Conservation (phyloP, 2,797 vertebrate species). For the Microctenopoma steveboyesi region DNA sequence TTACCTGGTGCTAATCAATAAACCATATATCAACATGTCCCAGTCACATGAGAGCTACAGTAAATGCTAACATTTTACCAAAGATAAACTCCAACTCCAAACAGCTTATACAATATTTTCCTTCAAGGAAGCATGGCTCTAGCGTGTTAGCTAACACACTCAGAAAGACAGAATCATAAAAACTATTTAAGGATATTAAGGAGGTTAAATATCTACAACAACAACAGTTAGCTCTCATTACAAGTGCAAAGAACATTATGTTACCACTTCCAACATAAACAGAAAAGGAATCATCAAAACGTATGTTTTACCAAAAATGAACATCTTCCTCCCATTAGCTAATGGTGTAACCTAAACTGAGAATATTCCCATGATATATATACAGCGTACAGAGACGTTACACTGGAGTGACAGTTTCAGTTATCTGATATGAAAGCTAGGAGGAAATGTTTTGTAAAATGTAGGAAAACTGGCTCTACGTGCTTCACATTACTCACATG, state of each 20-base stretch:
- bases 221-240: slow-evolving; percentile 6
- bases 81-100: not conserved
- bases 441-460: slow-evolving; percentile 62
- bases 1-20: slow-evolving; percentile 56
- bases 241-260: slow-evolving; percentile 4
- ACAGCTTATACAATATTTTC: not conserved
- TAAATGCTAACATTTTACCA: not conserved
- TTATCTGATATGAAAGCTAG: slow-evolving; percentile 15
- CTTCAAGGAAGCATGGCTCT: not conserved
- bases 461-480: slow-evolving; percentile 66
- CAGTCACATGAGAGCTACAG: slow-evolving; percentile 9
- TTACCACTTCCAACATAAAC: not conserved
- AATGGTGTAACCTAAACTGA: slow-evolving; percentile 21
- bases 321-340: slow-evolving; percentile 55
- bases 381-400: slow-evolving; percentile 14
- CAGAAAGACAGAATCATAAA: not conserved
- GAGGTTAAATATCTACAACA: not conserved
- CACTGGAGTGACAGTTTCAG: slow-evolving; percentile 34
- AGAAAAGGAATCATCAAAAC: slow-evolving; percentile 15
- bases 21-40: slow-evolving; percentile 38
- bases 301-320: slow-evolving; percentile 63
- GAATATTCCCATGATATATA: slow-evolving; percentile 35
- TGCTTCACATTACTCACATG: slow-evolving; percentile 50
- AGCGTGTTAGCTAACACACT: not conserved
- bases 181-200: not conserved